Evolutionary conservation across 2,113 vertebrate species (phyloP).

Genomic region (Irena cyanogastra): DNA sequence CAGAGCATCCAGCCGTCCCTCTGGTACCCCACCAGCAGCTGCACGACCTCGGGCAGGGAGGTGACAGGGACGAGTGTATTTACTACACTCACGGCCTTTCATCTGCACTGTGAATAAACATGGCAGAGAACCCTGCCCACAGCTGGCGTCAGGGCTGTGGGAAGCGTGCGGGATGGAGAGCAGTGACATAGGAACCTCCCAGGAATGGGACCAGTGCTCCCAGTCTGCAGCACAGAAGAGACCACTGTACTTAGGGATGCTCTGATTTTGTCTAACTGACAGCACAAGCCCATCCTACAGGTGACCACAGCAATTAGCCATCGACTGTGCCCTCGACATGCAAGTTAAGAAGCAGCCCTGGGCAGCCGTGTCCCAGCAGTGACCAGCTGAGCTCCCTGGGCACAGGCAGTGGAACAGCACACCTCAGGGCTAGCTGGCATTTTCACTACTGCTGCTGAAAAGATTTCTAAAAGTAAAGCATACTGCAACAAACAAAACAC

Average conservation of each 20-base stretch:
- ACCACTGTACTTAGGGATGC: fast-evolving
- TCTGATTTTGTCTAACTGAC: fast-evolving
- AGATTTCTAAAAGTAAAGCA: constrained; percentile 23
- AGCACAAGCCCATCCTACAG: neutral
- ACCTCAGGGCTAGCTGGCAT: neutral
- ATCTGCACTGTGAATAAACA: neutral
- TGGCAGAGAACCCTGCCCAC: neutral
- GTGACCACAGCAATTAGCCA: neutral
- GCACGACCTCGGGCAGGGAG: too few species aligned
- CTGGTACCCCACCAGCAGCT: fast-evolving
- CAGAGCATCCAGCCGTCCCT: neutral
- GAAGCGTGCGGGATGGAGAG: neutral
- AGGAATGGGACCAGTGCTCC: fast-evolving
- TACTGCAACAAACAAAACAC: constrained; percentile 36
- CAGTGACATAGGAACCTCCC: fast-evolving
- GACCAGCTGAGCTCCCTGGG: neutral
- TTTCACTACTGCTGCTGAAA: neutral
- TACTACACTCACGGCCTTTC: fast-evolving
- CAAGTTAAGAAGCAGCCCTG: neutral
- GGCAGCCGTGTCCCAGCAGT: neutral
- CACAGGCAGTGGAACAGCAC: neutral
- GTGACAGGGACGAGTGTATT: fast-evolving
- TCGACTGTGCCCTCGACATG: neutral
- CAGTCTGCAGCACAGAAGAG: neutral
- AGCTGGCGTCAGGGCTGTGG: fast-evolving